phyloP scores from a whole-genome alignment of 2,888 invertebrate species.

The Ornithoptera alexandrae region DNA sequence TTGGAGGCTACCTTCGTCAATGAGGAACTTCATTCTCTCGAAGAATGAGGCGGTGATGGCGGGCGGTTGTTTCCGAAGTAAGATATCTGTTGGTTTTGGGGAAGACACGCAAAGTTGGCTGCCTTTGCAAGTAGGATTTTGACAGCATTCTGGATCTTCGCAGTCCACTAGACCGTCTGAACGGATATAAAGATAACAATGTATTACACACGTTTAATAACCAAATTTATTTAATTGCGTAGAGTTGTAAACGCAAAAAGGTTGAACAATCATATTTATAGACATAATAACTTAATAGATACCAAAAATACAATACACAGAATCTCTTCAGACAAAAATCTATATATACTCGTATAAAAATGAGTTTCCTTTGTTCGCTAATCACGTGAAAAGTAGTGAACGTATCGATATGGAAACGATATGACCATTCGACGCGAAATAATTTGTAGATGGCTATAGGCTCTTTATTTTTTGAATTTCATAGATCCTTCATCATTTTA shows the following conservation, averaged over 20 bases:
- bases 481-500: too few relatives aligned
- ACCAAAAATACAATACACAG: too few relatives aligned
- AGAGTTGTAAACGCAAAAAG: too few relatives aligned
- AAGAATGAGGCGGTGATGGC: conserved; percentile 98
- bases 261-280: too few relatives aligned
- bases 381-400: too few relatives aligned
- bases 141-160: conserved; percentile 98
- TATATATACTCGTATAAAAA: not conserved
- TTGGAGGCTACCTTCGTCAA: conserved; percentile 98
- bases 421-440: too few relatives aligned
- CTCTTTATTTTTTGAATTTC: too few relatives aligned
- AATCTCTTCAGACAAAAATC: not conserved
- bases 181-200: not conserved
- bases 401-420: too few relatives aligned
- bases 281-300: too few relatives aligned
- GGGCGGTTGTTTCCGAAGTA: conserved; percentile 96
- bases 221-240: too few relatives aligned
- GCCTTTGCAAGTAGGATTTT: conserved; percentile 88
- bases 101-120: conserved; percentile 96
- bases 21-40: conserved; percentile 98
- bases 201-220: not conserved
- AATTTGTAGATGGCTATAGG: too few relatives aligned
- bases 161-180: conserved; percentile 98
- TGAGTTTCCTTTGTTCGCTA: too few relatives aligned
- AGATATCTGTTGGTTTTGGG: conserved; percentile 96